Evolutionary conservation across 2,113 vertebrate genomes (phyloP).

Genomic region (Talpa occidentalis): DNA sequence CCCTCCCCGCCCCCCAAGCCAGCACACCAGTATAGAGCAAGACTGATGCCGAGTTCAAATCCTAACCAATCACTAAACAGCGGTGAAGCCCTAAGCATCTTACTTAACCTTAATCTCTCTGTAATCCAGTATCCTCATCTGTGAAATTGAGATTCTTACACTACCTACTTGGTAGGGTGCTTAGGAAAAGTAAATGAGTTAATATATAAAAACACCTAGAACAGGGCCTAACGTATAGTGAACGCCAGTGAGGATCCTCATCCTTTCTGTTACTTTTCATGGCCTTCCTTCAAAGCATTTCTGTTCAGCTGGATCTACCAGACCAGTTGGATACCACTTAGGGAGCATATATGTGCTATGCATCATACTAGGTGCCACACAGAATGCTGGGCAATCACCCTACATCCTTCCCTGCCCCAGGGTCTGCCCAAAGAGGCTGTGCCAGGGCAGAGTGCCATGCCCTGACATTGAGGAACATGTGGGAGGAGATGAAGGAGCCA

Average conservation of each 20-base stretch:
- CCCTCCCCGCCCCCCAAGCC: background rate
- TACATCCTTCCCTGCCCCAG: background rate
- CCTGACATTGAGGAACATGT: background rate
- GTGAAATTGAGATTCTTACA: background rate
- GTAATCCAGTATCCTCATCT: background rate
- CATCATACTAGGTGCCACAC: background rate
- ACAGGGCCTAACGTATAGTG: background rate
- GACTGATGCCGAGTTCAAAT: background rate
- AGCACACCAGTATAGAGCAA: background rate
- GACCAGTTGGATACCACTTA: background rate
- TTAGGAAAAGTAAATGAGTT: slow-evolving; percentile 3
- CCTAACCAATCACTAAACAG: background rate
- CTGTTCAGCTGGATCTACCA: background rate
- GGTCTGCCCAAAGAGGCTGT: fast-evolving
- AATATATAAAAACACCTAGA: background rate
- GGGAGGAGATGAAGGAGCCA: slow-evolving; percentile 5
- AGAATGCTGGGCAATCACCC: background rate
- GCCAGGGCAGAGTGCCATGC: background rate
- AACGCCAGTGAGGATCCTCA: background rate
- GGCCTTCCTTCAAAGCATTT: background rate
- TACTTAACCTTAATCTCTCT: background rate
- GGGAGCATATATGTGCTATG: background rate
- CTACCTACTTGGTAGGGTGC: background rate
- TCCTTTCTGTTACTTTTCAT: background rate
- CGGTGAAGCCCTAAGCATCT: background rate